Evolutionary conservation across 2,797 vertebrate genomes (phyloP).

Genomic region (Chromobotia macracanthus): DNA sequence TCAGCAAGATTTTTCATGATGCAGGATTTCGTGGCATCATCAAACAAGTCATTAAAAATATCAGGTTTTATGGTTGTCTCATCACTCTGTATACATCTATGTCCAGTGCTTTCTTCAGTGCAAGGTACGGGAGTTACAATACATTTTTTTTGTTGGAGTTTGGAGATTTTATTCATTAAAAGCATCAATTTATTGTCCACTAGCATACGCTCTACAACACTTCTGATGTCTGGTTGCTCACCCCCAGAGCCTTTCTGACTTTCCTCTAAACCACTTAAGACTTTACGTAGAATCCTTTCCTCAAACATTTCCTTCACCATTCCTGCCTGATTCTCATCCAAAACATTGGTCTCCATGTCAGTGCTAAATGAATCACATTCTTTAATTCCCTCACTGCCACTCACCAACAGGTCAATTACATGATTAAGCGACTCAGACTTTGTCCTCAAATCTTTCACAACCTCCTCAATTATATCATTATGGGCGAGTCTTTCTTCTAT

Average conservation of each 20-base stretch:
- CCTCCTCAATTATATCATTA: slow-evolving; percentile 68
- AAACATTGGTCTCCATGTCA: slow-evolving; percentile 54
- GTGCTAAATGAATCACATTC: slow-evolving; percentile 60
- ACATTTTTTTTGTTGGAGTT: slow-evolving; percentile 14
- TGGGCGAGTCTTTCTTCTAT: slow-evolving; percentile 54
- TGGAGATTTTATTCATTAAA: slow-evolving; percentile 54
- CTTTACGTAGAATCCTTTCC: slow-evolving; percentile 74
- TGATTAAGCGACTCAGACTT: slow-evolving; percentile 71
- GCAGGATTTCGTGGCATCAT: slow-evolving; percentile 63
- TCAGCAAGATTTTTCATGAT: slow-evolving; percentile 69
- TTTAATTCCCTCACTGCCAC: slow-evolving; percentile 65
- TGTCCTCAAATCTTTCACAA: slow-evolving; percentile 72
- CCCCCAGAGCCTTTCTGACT: slow-evolving; percentile 47
- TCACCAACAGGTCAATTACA: slow-evolving; percentile 73
- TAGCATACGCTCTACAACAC: slow-evolving; percentile 65
- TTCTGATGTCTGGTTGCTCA: slow-evolving; percentile 49
- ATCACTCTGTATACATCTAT: slow-evolving; percentile 6
- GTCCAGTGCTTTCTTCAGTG: slow-evolving; percentile 33
- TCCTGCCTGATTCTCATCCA: slow-evolving; percentile 59
- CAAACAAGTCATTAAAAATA: slow-evolving; percentile 59
- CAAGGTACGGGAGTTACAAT: slow-evolving; percentile 35
- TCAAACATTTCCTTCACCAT: slow-evolving; percentile 65
- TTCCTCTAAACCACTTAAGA: slow-evolving; percentile 61
- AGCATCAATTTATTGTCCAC: slow-evolving; percentile 71
- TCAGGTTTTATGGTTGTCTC: not conserved